Conservation (phyloP, 2,888 invertebrate genomes). For the Agrenia bidenticulata region DNA sequence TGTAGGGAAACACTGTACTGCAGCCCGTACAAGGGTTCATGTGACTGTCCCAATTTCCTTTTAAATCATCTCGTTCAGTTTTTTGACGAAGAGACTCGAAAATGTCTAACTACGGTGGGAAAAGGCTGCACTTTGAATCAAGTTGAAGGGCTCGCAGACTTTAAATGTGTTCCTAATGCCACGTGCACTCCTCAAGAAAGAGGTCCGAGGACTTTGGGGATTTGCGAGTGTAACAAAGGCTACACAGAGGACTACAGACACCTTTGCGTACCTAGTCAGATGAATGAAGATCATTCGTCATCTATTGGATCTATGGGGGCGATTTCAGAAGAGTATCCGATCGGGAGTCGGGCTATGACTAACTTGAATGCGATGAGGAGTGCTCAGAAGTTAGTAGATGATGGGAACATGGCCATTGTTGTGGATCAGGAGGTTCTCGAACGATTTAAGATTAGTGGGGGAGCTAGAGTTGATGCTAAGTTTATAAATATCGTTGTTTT, state of each 20-base stretch:
- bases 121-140: slow-evolving; percentile 15
- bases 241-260: slow-evolving; percentile 18
- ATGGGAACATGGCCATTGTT: too few relatives aligned
- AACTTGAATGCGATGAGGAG: too few relatives aligned
- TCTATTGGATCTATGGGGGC: too few relatives aligned
- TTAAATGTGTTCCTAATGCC: slow-evolving; percentile 23
- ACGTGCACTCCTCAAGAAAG: background rate
- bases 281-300: too few relatives aligned
- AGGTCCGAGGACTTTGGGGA: slow-evolving; percentile 2
- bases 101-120: slow-evolving; percentile 16
- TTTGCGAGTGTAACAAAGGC: slow-evolving; percentile 16
- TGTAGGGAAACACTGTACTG: background rate
- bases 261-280: slow-evolving; percentile 11
- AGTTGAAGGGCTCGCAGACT: background rate
- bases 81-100: slow-evolving; percentile 5
- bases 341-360: too few relatives aligned
- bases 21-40: background rate
- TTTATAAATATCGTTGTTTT: too few relatives aligned
- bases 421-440: too few relatives aligned
- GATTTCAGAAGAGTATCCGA: too few relatives aligned
- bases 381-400: too few relatives aligned
- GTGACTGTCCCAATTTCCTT: slow-evolving; percentile 15
- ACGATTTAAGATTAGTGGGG: too few relatives aligned
- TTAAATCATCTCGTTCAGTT: background rate
- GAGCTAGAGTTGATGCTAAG: too few relatives aligned